Evolutionary conservation across 1,140 invertebrate species (phyloP).

Genomic region (Sminthurinus signatus): DNA sequence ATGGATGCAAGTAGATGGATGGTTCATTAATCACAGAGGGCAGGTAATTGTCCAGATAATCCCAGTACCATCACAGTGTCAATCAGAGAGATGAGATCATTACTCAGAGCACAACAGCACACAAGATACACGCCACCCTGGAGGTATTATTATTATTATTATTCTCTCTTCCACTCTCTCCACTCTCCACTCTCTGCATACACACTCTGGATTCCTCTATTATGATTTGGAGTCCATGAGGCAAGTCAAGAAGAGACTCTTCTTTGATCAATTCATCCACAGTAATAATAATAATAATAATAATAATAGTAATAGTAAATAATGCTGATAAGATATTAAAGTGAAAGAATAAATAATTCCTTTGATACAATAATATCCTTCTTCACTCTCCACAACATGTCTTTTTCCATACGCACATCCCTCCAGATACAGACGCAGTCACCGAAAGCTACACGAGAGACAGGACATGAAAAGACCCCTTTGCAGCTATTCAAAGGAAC

Average conservation of each 20-base stretch:
- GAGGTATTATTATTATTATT: too few relatives aligned
- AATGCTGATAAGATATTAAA: too few relatives aligned
- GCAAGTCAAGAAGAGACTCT: not conserved
- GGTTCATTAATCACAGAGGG: constrained; percentile 39
- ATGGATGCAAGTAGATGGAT: constrained; percentile 9
- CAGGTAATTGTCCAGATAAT: constrained; percentile 41
- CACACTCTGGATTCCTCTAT: constrained; percentile 12
- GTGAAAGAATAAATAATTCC: too few relatives aligned
- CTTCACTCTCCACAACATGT: too few relatives aligned
- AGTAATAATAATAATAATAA: too few relatives aligned
- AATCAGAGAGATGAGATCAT: constrained; percentile 42
- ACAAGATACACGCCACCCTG: constrained; percentile 18
- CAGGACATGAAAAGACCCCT: not conserved
- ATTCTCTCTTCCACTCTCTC: constrained; percentile 2
- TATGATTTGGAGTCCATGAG: constrained; percentile 4
- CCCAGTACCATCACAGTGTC: constrained; percentile 37
- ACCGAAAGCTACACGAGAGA: not conserved
- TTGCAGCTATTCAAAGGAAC: too few relatives aligned
- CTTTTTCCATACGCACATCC: too few relatives aligned
- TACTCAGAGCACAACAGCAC: constrained; percentile 30
- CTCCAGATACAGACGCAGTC: too few relatives aligned
- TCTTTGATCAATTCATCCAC: constrained; percentile 1
- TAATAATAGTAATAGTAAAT: too few relatives aligned
- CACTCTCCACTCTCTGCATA: constrained; percentile 8
- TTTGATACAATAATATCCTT: too few relatives aligned